These are phyloP conservation scores for Hippocampus guttulatus DNA, from an alignment of 2,113 vertebrate genomes.

Conservation along the genomic window DNA sequence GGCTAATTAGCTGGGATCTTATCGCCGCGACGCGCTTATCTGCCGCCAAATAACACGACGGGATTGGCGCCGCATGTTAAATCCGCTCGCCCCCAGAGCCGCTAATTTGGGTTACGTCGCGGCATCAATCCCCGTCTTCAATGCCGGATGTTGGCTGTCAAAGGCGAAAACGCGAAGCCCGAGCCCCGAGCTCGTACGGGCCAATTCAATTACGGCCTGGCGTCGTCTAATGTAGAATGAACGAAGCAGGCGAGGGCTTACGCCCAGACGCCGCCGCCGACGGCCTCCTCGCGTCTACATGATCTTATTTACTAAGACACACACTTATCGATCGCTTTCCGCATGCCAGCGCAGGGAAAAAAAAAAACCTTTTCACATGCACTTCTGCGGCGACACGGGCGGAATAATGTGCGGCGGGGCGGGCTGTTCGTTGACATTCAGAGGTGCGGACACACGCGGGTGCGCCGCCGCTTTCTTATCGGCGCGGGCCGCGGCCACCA, in stretches of 20 bases:
- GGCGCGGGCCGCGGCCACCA: slow-evolving; percentile 32
- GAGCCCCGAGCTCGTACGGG: slow-evolving; percentile 55
- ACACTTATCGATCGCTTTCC: slow-evolving; percentile 65
- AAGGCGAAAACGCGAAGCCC: slow-evolving; percentile 51
- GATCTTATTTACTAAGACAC: slow-evolving; percentile 72
- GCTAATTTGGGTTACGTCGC: neutral
- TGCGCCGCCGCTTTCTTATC: slow-evolving; percentile 50
- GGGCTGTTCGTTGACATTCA: slow-evolving; percentile 6
- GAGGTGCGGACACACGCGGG: neutral
- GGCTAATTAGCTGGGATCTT: slow-evolving; percentile 46
- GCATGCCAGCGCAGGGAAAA: slow-evolving; percentile 44
- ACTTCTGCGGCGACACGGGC: slow-evolving; percentile 39
- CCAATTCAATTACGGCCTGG: slow-evolving; percentile 67
- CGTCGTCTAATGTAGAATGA: slow-evolving; percentile 62
- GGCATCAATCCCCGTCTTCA: neutral
- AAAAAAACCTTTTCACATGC: slow-evolving; percentile 49
- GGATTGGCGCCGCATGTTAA: slow-evolving; percentile 29
- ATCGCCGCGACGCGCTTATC: slow-evolving; percentile 42
- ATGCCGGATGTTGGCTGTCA: slow-evolving; percentile 50
- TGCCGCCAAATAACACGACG: slow-evolving; percentile 26
- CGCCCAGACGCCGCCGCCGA: slow-evolving; percentile 62
- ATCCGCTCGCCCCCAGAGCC: slow-evolving; percentile 8
- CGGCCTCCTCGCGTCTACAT: slow-evolving; percentile 64
- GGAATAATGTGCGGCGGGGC: slow-evolving; percentile 23
- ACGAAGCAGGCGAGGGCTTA: slow-evolving; percentile 61